Conservation (phyloP, 2,888 invertebrate species). For the Anthrax anthrax region DNA sequence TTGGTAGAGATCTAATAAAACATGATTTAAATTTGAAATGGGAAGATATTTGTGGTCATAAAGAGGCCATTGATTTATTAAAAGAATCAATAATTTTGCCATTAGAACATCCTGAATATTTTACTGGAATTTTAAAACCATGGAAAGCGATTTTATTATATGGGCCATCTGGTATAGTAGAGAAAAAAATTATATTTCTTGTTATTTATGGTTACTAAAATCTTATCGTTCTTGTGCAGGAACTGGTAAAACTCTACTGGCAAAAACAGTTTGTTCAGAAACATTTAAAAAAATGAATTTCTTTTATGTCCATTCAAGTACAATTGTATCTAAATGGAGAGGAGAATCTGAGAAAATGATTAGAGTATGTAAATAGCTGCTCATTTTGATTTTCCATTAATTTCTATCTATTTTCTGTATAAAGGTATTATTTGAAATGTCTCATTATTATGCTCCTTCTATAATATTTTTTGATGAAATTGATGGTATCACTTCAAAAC, state of each 20-base stretch:
- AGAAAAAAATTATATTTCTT: neutral
- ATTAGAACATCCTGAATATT: conserved; percentile 55
- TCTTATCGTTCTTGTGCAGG: conserved; percentile 30
- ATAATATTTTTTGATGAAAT: conserved; percentile 89
- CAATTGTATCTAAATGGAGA: conserved; percentile 88
- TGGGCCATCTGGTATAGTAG: conserved; percentile 37
- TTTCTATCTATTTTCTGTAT: neutral
- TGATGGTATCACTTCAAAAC: conserved; percentile 63
- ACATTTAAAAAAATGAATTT: conserved; percentile 55
- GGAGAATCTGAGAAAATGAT: conserved; percentile 92
- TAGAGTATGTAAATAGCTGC: conserved; percentile 40
- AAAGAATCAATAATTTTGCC: conserved; percentile 82
- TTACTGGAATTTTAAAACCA: conserved; percentile 52
- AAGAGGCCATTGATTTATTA: conserved; percentile 56
- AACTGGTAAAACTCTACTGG: conserved; percentile 79
- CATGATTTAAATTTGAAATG: conserved; percentile 55
- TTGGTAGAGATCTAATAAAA: conserved; percentile 32
- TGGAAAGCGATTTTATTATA: conserved; percentile 67
- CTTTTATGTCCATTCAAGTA: conserved; percentile 81
- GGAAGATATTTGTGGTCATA: conserved; percentile 68
- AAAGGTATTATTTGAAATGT: conserved; percentile 74
- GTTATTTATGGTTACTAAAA: neutral
- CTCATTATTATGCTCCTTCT: conserved; percentile 69
- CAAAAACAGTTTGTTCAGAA: conserved; percentile 75
- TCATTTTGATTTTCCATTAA: neutral